Conservation (phyloP, 2,797 vertebrate genomes). For the Lophius americanus region DNA sequence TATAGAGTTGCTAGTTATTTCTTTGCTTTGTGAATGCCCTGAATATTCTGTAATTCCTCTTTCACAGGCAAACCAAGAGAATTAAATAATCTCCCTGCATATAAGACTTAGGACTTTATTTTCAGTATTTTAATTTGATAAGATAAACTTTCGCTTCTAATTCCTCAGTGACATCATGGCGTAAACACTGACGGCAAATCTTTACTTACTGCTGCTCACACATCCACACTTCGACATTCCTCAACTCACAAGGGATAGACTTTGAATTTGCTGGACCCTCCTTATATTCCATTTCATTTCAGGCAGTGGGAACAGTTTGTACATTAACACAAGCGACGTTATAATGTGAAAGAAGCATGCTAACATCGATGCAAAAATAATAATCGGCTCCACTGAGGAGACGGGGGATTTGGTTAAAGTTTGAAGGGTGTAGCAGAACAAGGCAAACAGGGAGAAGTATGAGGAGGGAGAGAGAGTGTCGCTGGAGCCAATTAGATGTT, state of each 20-base stretch:
- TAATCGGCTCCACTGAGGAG: slow-evolving; percentile 24
- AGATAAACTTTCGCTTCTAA: slow-evolving; percentile 23
- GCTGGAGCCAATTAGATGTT: slow-evolving; percentile 67
- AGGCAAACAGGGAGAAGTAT: slow-evolving; percentile 3
- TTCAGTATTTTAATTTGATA: slow-evolving; percentile 18
- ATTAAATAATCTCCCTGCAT: slow-evolving; percentile 1
- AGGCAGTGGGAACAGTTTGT: slow-evolving; percentile 40
- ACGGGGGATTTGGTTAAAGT: slow-evolving; percentile 11
- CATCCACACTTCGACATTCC: slow-evolving; percentile 27
- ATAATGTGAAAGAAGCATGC: slow-evolving; percentile 55
- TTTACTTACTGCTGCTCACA: slow-evolving; percentile 13
- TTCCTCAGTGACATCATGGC: slow-evolving; percentile 38
- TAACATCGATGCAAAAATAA: slow-evolving; percentile 21
- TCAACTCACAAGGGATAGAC: slow-evolving; percentile 18
- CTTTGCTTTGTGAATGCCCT: slow-evolving; percentile 11
- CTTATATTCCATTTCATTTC: slow-evolving; percentile 22
- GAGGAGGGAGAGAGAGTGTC: slow-evolving; percentile 31
- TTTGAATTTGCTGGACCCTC: background rate
- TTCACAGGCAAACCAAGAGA: slow-evolving; percentile 3
- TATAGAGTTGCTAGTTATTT: background rate
- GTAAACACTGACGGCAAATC: slow-evolving; percentile 30
- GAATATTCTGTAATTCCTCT: background rate
- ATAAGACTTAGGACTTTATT: background rate
- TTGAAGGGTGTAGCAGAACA: slow-evolving; percentile 18
- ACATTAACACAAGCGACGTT: slow-evolving; percentile 33